A percentile compares a stretch with the other conserved stretches of the same genome.
These are phyloP conservation scores for Phoxinus phoxinus DNA, from an alignment of 2,113 vertebrate species.

Conservation along the genomic window DNA sequence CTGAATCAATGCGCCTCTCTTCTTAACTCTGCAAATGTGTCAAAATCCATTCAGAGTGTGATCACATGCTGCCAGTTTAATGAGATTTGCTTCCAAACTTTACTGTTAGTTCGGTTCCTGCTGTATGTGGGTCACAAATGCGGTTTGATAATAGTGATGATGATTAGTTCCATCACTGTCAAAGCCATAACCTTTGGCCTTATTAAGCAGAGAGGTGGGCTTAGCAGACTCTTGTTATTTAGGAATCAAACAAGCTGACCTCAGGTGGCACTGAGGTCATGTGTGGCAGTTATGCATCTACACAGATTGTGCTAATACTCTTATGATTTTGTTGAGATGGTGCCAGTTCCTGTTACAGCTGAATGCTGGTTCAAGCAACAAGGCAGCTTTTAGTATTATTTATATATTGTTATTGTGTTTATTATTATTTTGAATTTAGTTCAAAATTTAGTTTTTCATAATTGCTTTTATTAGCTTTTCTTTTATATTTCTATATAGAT, in stretches of 20 bases:
- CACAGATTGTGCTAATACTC: slow-evolving; percentile 12
- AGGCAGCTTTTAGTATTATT: neutral
- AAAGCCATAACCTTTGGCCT: neutral
- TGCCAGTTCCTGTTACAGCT: neutral
- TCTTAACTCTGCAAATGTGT: neutral
- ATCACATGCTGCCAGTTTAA: slow-evolving; percentile 12
- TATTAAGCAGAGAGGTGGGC: neutral
- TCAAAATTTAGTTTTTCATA: neutral
- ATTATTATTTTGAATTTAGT: neutral
- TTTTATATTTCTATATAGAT: too few species aligned
- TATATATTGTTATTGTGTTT: neutral
- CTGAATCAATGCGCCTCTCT: neutral
- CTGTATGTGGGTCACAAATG: neutral
- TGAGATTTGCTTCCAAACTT: slow-evolving; percentile 9
- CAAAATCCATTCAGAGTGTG: neutral
- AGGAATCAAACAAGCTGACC: neutral
- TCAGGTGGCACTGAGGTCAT: neutral
- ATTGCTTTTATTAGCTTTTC: neutral
- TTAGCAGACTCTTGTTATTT: slow-evolving; percentile 10
- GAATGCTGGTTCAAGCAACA: neutral
- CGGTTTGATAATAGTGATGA: neutral
- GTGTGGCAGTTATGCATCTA: neutral
- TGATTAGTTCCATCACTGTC: slow-evolving; percentile 4
- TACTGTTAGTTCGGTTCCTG: neutral
- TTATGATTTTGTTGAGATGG: neutral